Conservation (phyloP, 2,797 vertebrate genomes). For the Spinus pinus region DNA sequence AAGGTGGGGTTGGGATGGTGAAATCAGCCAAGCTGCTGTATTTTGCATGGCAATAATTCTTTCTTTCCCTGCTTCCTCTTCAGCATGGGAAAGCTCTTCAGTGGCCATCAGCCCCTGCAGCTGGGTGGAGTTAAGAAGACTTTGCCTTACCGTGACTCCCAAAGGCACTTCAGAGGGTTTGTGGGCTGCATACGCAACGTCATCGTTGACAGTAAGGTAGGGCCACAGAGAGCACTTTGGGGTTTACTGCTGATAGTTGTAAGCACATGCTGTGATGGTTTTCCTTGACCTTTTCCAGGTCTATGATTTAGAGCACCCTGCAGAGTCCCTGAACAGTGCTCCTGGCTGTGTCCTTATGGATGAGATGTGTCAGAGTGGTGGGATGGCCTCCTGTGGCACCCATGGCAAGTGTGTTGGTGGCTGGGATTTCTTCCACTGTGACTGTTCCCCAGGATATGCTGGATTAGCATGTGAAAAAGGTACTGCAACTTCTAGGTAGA, state of each 20-base stretch:
- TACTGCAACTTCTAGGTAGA: slow-evolving; percentile 25
- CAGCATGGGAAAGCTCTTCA: slow-evolving; percentile 73
- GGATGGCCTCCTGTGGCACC: slow-evolving; percentile 79
- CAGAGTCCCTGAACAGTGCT: slow-evolving; percentile 82
- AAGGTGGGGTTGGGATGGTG: rapidly evolving
- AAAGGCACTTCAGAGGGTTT: slow-evolving; percentile 77
- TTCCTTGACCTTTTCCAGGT: slow-evolving; percentile 70
- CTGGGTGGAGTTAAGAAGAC: slow-evolving; percentile 85
- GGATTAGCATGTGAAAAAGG: slow-evolving; percentile 85
- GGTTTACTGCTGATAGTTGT: neutral
- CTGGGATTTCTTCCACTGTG: slow-evolving; percentile 86
- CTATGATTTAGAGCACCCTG: slow-evolving; percentile 84
- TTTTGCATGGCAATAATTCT: neutral
- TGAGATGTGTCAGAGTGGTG: slow-evolving; percentile 77
- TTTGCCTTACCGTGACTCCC: slow-evolving; percentile 52
- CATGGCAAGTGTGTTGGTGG: slow-evolving; percentile 82
- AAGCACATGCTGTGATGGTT: neutral
- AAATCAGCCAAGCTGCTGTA: neutral
- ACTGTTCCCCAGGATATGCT: slow-evolving; percentile 82
- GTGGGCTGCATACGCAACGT: slow-evolving; percentile 87
- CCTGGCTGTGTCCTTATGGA: slow-evolving; percentile 82
- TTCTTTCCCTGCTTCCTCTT: neutral
- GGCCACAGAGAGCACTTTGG: neutral
- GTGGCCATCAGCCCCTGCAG: slow-evolving; percentile 86
- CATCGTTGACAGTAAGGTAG: slow-evolving; percentile 86